These are phyloP conservation scores for Neomorphus geoffroyi DNA, from an alignment of 2,797 vertebrate species.

Conservation along the genomic window DNA sequence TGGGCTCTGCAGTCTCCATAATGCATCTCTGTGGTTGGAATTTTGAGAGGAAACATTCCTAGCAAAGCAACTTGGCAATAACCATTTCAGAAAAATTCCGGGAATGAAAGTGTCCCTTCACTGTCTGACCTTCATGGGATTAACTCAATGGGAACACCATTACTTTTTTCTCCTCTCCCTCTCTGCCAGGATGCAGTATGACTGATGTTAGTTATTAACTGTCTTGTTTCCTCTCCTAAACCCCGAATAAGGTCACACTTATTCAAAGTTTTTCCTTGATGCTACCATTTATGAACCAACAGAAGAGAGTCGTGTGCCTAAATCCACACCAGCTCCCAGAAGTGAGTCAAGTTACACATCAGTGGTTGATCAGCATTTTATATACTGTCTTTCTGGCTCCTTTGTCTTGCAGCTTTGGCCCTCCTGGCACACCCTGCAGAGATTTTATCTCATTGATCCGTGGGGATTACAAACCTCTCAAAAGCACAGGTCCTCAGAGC, in stretches of 20 bases:
- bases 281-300: background rate
- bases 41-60: background rate
- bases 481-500: background rate
- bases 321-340: background rate
- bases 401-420: background rate
- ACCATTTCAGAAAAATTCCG: background rate
- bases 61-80: background rate
- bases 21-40: background rate
- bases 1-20: background rate
- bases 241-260: background rate
- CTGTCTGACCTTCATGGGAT: accelerated
- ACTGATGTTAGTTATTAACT: background rate
- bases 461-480: background rate
- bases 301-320: background rate
- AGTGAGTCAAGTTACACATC: background rate
- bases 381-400: background rate
- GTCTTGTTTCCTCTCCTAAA: background rate
- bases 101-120: accelerated
- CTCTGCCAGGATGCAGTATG: background rate
- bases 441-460: background rate
- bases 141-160: accelerated
- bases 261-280: background rate
- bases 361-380: background rate
- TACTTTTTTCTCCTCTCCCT: background rate
- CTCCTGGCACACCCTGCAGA: background rate